Percentiles rank a stretch among this genome's conserved stretches.
Evolutionary conservation across 1,140 invertebrate genomes (phyloP).

Genomic region (Sminthurinus signatus): DNA sequence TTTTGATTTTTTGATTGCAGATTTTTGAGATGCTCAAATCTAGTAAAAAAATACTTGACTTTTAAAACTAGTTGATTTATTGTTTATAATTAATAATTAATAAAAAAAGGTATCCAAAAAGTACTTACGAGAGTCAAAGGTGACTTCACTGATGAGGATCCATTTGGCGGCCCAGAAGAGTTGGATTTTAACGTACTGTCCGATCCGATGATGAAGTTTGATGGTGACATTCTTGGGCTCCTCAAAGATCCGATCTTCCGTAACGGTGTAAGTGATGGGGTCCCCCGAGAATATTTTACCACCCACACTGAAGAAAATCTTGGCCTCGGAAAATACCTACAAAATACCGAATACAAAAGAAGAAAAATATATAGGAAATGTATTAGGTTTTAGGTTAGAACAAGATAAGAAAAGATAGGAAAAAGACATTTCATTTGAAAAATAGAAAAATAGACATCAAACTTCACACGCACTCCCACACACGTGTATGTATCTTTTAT

Average conservation of each 20-base stretch:
- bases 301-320: constrained; percentile 73
- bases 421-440: too few relatives aligned
- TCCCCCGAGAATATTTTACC: constrained; percentile 67
- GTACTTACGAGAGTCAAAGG: constrained; percentile 65
- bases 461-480: constrained; percentile 14
- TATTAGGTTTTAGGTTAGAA: too few relatives aligned
- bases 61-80: too few relatives aligned
- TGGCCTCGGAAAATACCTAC: constrained; percentile 68
- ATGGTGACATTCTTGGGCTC: constrained; percentile 73
- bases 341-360: too few relatives aligned
- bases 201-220: constrained; percentile 73
- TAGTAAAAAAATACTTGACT: too few relatives aligned
- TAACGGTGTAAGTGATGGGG: constrained; percentile 62
- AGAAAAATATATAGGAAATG: too few relatives aligned
- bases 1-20: too few relatives aligned
- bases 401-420: too few relatives aligned
- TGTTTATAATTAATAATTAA: neutral
- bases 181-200: constrained; percentile 70
- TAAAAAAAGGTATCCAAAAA: neutral
- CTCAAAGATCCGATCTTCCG: constrained; percentile 76
- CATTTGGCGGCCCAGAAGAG: constrained; percentile 74
- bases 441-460: constrained; percentile 26
- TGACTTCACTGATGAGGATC: constrained; percentile 85
- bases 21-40: too few relatives aligned
- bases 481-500: too few relatives aligned